Evolutionary conservation across 2,113 vertebrate species (phyloP).

Genomic region (Pyxicephalus adspersus): DNA sequence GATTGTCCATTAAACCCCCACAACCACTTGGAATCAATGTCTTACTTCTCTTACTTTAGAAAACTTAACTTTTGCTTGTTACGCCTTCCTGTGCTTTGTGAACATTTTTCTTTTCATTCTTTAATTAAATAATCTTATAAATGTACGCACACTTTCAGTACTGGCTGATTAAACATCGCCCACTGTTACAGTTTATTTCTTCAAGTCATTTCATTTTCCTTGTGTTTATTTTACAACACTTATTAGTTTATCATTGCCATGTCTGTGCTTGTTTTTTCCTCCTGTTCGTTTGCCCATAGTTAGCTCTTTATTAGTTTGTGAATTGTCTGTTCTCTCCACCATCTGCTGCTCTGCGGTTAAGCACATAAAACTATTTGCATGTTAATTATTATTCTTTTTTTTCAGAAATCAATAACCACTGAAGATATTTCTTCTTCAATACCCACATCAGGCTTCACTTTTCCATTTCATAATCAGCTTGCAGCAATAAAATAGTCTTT

Average conservation of each 20-base stretch:
- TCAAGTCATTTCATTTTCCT: constrained; percentile 2
- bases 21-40: too few relatives aligned
- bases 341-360: constrained; percentile 35
- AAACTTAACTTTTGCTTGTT: too few relatives aligned
- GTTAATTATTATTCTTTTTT: constrained; percentile 31
- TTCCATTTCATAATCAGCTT: background rate
- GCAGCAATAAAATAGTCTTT: background rate
- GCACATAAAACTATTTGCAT: constrained; percentile 16
- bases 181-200: constrained; percentile 8
- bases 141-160: background rate
- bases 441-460: background rate
- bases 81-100: too few relatives aligned
- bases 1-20: too few relatives aligned
- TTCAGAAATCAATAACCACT: background rate
- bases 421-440: background rate
- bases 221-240: constrained; percentile 37
- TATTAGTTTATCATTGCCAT: constrained; percentile 14
- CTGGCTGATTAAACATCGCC: background rate
- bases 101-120: too few relatives aligned
- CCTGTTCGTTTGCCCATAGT: background rate
- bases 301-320: constrained; percentile 25
- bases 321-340: constrained; percentile 22
- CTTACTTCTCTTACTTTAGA: too few relatives aligned
- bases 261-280: constrained; percentile 27
- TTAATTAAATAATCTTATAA: too few relatives aligned